Evolutionary conservation across 2,888 invertebrate species (phyloP).

Genomic region (Meteorus cinctellus): DNA sequence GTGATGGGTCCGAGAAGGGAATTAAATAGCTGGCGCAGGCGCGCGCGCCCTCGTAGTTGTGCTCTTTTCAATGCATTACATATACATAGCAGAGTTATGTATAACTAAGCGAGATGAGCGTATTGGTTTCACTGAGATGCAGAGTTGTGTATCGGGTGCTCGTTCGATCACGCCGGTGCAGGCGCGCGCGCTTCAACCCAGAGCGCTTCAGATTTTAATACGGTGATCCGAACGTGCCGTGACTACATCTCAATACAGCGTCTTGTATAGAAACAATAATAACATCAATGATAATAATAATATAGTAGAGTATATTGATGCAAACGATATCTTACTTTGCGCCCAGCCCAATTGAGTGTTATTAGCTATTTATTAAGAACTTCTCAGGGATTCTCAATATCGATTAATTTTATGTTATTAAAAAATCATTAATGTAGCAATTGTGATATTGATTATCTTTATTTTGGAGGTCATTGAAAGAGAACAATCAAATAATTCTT

Average conservation of each 20-base stretch:
- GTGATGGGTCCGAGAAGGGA: conserved; percentile 12
- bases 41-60: background rate
- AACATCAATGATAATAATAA: conserved; percentile 48
- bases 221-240: conserved; percentile 41
- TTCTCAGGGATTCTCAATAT: conserved; percentile 24
- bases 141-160: background rate
- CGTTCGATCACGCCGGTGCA: conserved; percentile 8
- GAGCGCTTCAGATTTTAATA: conserved; percentile 42
- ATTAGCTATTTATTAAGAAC: conserved; percentile 9
- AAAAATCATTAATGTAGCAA: background rate
- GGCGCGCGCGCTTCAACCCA: too few relatives aligned
- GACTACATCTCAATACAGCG: conserved; percentile 49
- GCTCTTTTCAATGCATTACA: too few relatives aligned
- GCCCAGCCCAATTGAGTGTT: conserved; percentile 13
- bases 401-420: conserved; percentile 28
- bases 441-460: background rate
- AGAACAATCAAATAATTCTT: background rate
- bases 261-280: background rate
- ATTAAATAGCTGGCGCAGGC: conserved; percentile 17
- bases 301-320: conserved; percentile 53
- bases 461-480: background rate
- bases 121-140: conserved; percentile 18
- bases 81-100: conserved; percentile 3
- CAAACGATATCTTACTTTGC: conserved; percentile 43
- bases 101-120: background rate